Evolutionary conservation across 2,888 invertebrate genomes (phyloP).

Genomic region (Perithous albicinctus): DNA sequence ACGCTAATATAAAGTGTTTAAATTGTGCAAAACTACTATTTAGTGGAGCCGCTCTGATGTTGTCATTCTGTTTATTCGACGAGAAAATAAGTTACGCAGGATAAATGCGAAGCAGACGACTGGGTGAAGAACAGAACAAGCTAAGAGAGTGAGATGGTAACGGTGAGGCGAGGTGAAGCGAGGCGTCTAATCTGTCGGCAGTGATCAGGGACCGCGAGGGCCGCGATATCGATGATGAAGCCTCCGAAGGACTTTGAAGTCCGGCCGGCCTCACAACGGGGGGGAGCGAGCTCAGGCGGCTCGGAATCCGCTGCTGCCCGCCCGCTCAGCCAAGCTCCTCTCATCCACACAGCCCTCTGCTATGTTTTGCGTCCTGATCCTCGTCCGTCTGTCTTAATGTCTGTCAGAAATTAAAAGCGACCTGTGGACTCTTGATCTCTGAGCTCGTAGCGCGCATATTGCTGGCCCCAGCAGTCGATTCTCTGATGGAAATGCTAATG

Average conservation of each 20-base stretch:
- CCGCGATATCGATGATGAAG: conserved; percentile 83
- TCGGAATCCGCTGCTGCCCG: conserved; percentile 72
- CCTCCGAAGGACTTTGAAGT: conserved; percentile 83
- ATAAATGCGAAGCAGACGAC: conserved; percentile 34
- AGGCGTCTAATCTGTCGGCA: conserved; percentile 84
- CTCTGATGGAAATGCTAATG: conserved; percentile 57
- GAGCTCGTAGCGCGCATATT: neutral
- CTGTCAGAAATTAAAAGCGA: conserved; percentile 80
- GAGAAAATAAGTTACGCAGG: conserved; percentile 28
- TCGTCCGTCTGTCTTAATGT: conserved; percentile 79
- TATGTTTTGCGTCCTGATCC: conserved; percentile 73
- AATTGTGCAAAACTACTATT: neutral
- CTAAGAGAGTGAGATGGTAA: conserved; percentile 54
- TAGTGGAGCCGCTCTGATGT: conserved; percentile 23
- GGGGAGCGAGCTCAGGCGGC: conserved; percentile 66
- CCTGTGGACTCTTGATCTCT: conserved; percentile 50
- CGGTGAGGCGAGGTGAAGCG: conserved; percentile 73
- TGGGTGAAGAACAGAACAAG: conserved; percentile 5
- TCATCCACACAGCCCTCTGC: conserved; percentile 49
- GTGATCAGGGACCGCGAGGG: conserved; percentile 79
- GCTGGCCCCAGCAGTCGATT: conserved; percentile 41
- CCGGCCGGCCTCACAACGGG: conserved; percentile 80
- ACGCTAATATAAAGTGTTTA: neutral
- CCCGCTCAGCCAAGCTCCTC: conserved; percentile 49
- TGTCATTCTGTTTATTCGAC: neutral